Base-by-base conservation (phyloP, 2,797 vertebrate species). In the Glyptemys insculpta region DNA sequence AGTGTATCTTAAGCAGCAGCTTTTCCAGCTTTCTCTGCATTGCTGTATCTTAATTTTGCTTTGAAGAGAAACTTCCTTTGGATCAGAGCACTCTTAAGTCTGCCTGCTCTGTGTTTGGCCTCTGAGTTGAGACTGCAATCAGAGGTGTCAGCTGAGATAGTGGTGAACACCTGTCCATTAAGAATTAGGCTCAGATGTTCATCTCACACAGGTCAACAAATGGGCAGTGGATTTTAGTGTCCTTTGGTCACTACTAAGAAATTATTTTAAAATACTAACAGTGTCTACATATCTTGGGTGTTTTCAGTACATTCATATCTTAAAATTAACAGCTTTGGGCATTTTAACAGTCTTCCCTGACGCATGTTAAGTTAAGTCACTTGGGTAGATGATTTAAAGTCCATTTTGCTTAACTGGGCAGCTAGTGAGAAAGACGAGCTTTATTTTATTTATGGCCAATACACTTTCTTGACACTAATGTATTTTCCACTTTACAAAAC, bases 311-410 rank as follows among this genome's bases (percentile, higher is more conserved):
- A 91, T 87, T 89, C 92, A 92, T 74, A 95, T 96, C 95, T 97
- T 25, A 83, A 97, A 97, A 98, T 97, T 84, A 94, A 95, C 95
- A 96, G 88, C 96, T 96, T 92, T 81, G 91, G 98, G 96, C 95
- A 95, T 94, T 96, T 90, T 93, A 65, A 44, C 81, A 96, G 97
- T 90, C 93, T 98, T 94, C 94, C 97, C 85, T 79, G 85, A 96
- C 94, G 97, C 97, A 15, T 95, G 29, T 76, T 92, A 93, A 95
- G 95, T 94, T 83, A 85, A 15, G 1, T 93, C 94, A 94, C 21
- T 7, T 92, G 95, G 95, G 95, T 84, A 95, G 92, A 18, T 11
- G 27, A 89, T 97, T 92, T 78, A 94, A 89, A 97, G 95, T 96
- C 96, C 95, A 92, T 89, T 97, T 95, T 90, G 72, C 79, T 0